Conservation (phyloP, 2,113 vertebrate species). For the Eptesicus fuscus region DNA sequence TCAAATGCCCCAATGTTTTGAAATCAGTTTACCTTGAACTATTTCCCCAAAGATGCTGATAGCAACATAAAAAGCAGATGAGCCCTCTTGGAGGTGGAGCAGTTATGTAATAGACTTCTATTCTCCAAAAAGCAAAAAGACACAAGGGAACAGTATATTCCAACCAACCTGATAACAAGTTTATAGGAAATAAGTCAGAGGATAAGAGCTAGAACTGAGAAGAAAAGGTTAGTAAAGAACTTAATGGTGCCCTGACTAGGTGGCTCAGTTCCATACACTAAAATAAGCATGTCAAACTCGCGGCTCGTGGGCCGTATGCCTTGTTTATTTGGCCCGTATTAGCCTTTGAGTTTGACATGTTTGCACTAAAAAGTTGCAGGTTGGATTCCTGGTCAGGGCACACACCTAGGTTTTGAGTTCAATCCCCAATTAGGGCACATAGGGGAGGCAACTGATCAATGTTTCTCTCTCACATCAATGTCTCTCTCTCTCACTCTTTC, state of each 20-base stretch:
- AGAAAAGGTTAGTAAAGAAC: background rate
- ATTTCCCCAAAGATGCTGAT: constrained; percentile 8
- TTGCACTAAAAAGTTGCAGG: too few species aligned
- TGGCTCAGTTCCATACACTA: too few species aligned
- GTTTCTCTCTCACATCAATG: too few species aligned
- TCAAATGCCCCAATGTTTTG: constrained; percentile 8
- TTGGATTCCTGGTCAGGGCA: too few species aligned
- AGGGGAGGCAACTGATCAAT: too few species aligned
- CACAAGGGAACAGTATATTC: background rate
- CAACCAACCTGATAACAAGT: background rate
- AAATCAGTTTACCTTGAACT: constrained; percentile 60
- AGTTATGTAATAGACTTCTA: background rate
- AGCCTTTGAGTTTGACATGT: too few species aligned
- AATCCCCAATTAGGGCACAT: too few species aligned
- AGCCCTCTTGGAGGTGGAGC: background rate
- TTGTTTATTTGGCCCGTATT: too few species aligned
- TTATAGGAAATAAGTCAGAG: background rate
- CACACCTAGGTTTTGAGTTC: too few species aligned
- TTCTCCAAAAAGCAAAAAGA: background rate
- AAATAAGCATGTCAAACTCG: too few species aligned
- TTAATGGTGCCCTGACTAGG: background rate
- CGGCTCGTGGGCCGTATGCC: too few species aligned
- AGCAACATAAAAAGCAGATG: background rate
- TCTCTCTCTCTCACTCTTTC: too few species aligned
- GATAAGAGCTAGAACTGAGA: background rate